Conservation (phyloP, 23 tunicate genomes). For the Styela clava region DNA sequence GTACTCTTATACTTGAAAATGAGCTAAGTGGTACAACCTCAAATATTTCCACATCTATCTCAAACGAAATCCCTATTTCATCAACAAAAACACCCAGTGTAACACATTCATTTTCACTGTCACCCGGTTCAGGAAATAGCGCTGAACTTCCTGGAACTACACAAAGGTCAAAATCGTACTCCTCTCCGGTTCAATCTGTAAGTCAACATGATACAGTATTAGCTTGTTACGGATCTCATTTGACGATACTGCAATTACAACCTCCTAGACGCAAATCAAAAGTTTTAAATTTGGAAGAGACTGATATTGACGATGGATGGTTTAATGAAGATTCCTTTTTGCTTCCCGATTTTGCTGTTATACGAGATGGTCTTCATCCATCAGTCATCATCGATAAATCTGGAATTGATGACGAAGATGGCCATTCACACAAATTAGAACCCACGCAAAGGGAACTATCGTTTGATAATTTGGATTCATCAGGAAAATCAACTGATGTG, state of each 20-base stretch:
- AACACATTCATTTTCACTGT: neutral
- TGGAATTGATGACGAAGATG: neutral
- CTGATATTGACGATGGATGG: neutral
- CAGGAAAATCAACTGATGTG: constrained; percentile 15
- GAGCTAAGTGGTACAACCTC: neutral
- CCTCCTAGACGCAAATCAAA: neutral
- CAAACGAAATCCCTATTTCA: neutral
- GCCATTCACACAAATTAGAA: neutral
- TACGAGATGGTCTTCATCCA: constrained; percentile 25
- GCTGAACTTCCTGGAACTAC: neutral
- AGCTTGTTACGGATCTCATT: constrained; percentile 13
- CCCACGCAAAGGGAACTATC: constrained; percentile 11
- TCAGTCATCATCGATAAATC: constrained; percentile 15
- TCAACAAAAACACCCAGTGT: constrained; percentile 8
- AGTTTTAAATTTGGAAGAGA: neutral
- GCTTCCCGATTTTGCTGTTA: constrained; percentile 5
- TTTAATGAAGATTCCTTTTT: constrained; percentile 4
- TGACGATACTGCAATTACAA: constrained; percentile 1
- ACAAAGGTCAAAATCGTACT: neutral
- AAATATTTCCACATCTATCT: neutral
- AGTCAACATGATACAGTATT: neutral
- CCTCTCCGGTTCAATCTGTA: neutral
- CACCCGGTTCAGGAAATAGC: constrained; percentile 6
- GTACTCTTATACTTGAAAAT: constrained; percentile 17
- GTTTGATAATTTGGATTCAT: constrained; percentile 24